phyloP scores from a whole-genome alignment of 2,888 invertebrate genomes.

The Pomacea canaliculata region DNA sequence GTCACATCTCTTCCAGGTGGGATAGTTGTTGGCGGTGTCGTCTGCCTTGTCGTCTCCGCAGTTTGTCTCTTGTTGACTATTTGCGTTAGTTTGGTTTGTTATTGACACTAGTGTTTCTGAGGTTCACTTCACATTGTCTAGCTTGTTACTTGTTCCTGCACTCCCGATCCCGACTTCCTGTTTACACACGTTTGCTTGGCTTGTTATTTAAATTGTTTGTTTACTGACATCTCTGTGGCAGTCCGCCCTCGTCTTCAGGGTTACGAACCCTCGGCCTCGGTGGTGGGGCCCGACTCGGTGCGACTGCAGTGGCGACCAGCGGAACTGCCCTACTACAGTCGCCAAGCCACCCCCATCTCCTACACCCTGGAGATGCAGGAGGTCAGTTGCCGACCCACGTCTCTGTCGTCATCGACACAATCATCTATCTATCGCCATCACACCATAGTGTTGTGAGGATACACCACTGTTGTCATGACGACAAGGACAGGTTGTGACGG shows the following conservation, averaged over 20 bases:
- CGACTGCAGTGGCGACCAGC: conserved; percentile 60
- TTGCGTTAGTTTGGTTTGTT: no score
- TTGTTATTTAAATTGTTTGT: no score
- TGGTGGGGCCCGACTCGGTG: conserved; percentile 50
- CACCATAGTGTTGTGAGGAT: no score
- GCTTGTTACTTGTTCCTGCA: no score
- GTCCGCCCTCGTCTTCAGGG: conserved; percentile 53
- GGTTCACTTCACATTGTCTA: no score
- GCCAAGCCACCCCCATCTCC: conserved; percentile 47
- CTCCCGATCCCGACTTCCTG: no score
- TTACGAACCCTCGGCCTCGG: conserved; percentile 46
- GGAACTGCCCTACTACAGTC: conserved; percentile 50
- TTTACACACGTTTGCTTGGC: no score
- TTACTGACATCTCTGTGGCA: conserved; percentile 15
- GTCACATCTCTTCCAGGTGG: conserved; percentile 46
- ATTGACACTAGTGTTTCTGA: no score
- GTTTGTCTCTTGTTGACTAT: no score
- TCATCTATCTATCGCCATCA: not conserved
- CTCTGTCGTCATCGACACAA: not conserved
- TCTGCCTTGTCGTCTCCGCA: no score
- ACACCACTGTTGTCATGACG: no score
- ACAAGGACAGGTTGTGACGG: no score
- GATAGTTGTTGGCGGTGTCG: not conserved
- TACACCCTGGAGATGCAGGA: conserved; percentile 57
- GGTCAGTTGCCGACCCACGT: not conserved